Evolutionary conservation across 92 coral and sea anemone genomes (phyloP).

Genomic region (Anthopleura xanthogrammica): DNA sequence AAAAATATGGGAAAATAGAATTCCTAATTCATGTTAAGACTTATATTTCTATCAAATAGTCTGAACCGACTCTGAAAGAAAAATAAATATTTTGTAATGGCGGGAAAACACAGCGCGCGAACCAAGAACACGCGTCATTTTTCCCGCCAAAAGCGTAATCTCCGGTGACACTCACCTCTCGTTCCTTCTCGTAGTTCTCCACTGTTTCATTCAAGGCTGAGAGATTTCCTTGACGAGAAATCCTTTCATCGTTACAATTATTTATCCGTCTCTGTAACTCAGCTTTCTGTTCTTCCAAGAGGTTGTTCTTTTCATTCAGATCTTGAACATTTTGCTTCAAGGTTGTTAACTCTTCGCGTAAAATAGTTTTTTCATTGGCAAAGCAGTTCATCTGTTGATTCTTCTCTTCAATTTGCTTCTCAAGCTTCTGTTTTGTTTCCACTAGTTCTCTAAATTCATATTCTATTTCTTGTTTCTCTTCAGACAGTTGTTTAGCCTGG

Average conservation of each 20-base stretch:
- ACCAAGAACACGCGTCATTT: conserved; percentile 5
- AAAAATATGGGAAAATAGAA: not conserved
- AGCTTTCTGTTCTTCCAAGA: conserved; percentile 22
- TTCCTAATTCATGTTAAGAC: not conserved
- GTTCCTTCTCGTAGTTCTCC: conserved; percentile 39
- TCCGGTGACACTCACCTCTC: conserved; percentile 24
- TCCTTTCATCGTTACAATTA: conserved; percentile 26
- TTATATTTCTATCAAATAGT: too few species aligned
- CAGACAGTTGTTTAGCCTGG: conserved; percentile 29
- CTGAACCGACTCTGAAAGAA: too few species aligned
- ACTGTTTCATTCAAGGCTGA: conserved; percentile 34
- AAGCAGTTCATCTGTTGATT: conserved; percentile 24
- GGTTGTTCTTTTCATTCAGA: conserved; percentile 19
- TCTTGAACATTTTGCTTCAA: conserved; percentile 29
- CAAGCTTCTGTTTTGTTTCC: conserved; percentile 22
- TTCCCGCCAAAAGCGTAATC: conserved; percentile 16
- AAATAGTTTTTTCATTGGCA: conserved; percentile 32
- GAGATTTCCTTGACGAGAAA: conserved; percentile 31
- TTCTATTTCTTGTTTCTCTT: conserved; percentile 34
- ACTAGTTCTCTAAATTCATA: conserved; percentile 26
- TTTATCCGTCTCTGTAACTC: conserved; percentile 27
- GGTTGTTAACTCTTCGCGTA: conserved; percentile 27
- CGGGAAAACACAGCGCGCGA: conserved; percentile 1
- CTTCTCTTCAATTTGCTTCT: conserved; percentile 23
- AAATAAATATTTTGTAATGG: not conserved